Percentiles rank a stretch among this genome's conserved stretches.
Conservation (phyloP, 1,140 invertebrate genomes). For the Aphelinus certus region DNA sequence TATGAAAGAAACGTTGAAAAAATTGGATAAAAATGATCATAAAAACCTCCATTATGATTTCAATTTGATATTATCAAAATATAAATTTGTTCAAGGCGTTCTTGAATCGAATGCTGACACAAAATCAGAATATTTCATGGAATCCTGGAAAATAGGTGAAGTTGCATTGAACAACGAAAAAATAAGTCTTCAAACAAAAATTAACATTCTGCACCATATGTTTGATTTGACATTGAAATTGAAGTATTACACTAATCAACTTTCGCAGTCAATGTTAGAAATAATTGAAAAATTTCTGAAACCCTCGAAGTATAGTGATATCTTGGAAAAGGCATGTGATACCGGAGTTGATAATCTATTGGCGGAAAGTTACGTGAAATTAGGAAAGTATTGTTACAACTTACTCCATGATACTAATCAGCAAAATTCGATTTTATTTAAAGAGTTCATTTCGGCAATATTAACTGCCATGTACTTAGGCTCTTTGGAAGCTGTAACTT, state of each 20-base stretch:
- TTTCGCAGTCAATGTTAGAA: not conserved
- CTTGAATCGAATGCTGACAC: not conserved
- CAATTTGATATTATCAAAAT: not conserved
- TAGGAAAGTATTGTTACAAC: constrained; percentile 7
- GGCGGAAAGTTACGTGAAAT: constrained; percentile 4
- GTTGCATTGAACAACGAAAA: not conserved
- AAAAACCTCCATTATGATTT: constrained; percentile 1
- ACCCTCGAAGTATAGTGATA: not conserved
- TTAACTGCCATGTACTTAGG: constrained; percentile 23
- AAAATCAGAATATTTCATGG: not conserved
- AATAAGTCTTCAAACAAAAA: not conserved
- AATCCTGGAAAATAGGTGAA: not conserved
- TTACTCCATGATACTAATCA: not conserved
- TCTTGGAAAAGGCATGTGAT: not conserved
- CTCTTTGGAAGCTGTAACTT: not conserved
- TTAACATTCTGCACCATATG: constrained; percentile 4
- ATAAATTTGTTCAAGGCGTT: constrained; percentile 4
- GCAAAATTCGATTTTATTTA: not conserved
- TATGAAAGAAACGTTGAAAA: not conserved
- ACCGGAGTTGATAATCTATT: constrained; percentile 11
- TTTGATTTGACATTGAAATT: not conserved
- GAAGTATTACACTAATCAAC: not conserved
- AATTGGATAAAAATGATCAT: not conserved
- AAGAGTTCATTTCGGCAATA: constrained; percentile 18
- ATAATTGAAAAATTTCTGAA: constrained; percentile 1